Base-by-base conservation (phyloP, 2,797 vertebrate species). In the Pyrrhura leucotis region DNA sequence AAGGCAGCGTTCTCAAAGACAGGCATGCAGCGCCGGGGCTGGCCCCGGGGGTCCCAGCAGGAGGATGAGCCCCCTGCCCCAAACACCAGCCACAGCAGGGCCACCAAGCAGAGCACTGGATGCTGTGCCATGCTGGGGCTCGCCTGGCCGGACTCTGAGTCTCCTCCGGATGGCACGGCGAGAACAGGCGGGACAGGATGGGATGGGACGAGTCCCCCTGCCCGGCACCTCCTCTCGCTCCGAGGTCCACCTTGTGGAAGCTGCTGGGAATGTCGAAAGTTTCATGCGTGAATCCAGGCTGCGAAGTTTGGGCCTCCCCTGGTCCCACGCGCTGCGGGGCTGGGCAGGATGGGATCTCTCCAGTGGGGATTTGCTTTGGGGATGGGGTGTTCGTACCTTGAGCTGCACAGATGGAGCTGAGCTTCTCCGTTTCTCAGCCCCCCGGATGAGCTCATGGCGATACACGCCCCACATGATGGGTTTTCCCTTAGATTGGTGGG, bases 1-100 rank as follows among this genome's bases (percentile, higher is more conserved):
- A 99, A 99, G 26, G 99, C 99, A 0, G 99, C 93, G 7, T 99
- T 99, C 98, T 99, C 98, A 33, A 99, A 99, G 93, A 93, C 98
- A 1, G 99, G 99, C 98, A 99, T 96, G 97, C 99, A 99, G 31
- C 98, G 98, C 75, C 97, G 98, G 3, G 98, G 96, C 40, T 40
- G 58, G 2, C 98, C 98, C 7, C 95, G 96, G 18, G 97, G 96
- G 59, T 98, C 98, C n/a, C 97, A 97, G 89, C 99, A 99, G 53
- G 98, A 91, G 40, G 99, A 98, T 86, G 98, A 98, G n/a, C 96
- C 98, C 20, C 97, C 97, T 3, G 33, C 66, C 19, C 18, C 25
- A 40, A 63, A 17, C 35, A 22, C 61, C 16, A 91, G 83, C 53
- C 47, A 86, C 90, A 95, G 77, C 58, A 93, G 61, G 42, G 93